Evolutionary conservation across 2,797 vertebrate species (phyloP).

Genomic region (Gymnopithys bicolor): DNA sequence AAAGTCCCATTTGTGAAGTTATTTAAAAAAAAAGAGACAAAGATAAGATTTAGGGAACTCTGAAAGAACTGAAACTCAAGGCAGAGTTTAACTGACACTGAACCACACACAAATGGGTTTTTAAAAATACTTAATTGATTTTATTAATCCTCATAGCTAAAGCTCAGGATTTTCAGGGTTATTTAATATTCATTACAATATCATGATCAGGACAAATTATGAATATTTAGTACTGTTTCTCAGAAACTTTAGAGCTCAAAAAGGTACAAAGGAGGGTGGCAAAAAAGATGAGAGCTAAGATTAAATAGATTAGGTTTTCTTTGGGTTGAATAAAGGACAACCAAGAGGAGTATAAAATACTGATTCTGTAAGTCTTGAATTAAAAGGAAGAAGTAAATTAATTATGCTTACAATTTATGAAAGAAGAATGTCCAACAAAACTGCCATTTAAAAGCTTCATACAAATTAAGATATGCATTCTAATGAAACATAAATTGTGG

Average conservation of each 20-base stretch:
- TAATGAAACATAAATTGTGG: background rate
- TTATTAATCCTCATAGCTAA: background rate
- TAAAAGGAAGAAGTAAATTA: background rate
- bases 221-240: background rate
- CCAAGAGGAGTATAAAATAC: background rate
- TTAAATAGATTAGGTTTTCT: background rate
- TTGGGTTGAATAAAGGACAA: background rate
- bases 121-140: background rate
- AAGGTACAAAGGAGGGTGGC: background rate
- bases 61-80: background rate
- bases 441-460: background rate
- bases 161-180: background rate
- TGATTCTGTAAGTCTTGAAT: background rate
- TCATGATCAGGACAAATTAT: fast-evolving
- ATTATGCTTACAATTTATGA: background rate
- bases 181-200: background rate
- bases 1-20: background rate
- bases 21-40: background rate
- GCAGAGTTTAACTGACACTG: background rate
- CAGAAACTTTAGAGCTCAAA: background rate
- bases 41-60: background rate
- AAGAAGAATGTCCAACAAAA: background rate
- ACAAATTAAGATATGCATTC: background rate
- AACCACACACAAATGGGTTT: background rate
- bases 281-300: background rate